Percentiles rank a stretch among this genome's conserved stretches.
Evolutionary conservation across 2,113 vertebrate genomes (phyloP).

Genomic region (Vicugna pacos): DNA sequence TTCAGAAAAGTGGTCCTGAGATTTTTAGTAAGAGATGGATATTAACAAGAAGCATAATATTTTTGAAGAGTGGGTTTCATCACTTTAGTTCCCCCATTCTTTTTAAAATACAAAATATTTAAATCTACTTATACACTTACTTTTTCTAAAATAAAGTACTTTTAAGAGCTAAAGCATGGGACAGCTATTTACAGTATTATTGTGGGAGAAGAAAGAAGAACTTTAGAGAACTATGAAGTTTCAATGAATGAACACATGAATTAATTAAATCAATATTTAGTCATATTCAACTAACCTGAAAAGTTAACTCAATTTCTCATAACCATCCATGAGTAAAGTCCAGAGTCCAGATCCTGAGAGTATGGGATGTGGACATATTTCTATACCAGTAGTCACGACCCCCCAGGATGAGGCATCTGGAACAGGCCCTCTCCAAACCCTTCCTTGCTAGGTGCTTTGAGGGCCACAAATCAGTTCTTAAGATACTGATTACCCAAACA

Average conservation of each 20-base stretch:
- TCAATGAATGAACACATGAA: constrained; percentile 50
- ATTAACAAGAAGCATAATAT: background rate
- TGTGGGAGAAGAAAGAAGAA: background rate
- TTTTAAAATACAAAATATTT: constrained; percentile 27
- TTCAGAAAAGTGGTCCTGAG: constrained; percentile 16
- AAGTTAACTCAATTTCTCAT: constrained; percentile 33
- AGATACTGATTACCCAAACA: background rate
- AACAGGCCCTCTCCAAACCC: background rate
- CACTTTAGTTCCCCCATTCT: background rate
- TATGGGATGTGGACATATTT: background rate
- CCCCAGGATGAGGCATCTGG: background rate
- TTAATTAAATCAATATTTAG: constrained; percentile 49
- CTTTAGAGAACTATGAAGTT: background rate
- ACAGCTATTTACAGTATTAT: background rate
- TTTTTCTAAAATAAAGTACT: background rate
- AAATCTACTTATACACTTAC: background rate
- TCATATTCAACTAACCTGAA: constrained; percentile 41
- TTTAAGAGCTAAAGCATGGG: background rate
- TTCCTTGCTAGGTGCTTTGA: background rate
- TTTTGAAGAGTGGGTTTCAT: background rate
- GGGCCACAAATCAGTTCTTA: background rate
- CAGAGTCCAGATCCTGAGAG: background rate
- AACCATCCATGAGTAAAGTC: background rate
- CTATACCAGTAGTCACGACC: background rate
- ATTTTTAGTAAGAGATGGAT: constrained; percentile 8